Evolutionary conservation across 2,113 vertebrate genomes (phyloP), one percentile per base, ranked within the genome.

Genomic region (Myrmecophaga tridactyla): DNA sequence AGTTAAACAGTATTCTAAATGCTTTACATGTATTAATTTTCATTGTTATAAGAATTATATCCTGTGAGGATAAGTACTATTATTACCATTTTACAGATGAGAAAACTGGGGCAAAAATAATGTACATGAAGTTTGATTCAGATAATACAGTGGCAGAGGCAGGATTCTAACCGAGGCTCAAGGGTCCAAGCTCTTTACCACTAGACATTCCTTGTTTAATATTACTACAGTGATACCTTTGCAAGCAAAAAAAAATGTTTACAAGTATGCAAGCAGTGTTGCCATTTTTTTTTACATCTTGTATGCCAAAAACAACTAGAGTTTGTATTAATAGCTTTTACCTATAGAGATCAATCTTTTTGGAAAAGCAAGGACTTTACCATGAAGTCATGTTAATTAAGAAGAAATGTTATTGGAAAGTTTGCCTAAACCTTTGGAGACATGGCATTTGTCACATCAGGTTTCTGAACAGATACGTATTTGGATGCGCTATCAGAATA

Each of bases 1-100:
- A 86, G n/a, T 67, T 86, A 46, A 70, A 31, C 56, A 87, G 27
- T 70, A 18, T 80, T 94, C 43, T 84, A 51, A 89, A 83, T 89
- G 43, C 34, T 89, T 87, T 72, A 60, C 13, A 39, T 76, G 6
- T 56, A 43, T 75, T 87, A 41, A 51, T 75, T 80, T 34, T 93
- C 76, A n/a, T n/a, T n/a, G n/a, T n/a, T n/a, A n/a, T n/a, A n/a
- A n/a, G n/a, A n/a, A n/a, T n/a, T n/a, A n/a, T n/a, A n/a, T 84
- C 34, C 67, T 63, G 3, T 90, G 62, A 82, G 56, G 53, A 58
- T 62, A 12, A 23, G 14, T 87, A 76, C 36, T 84, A 86, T 72
- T 90, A 70, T 70, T 18, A 90, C 51, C 82, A 86, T 90, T 92
- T 90, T 95, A 67, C 15, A 85, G 58, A 58, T 76, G 76, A 94